Evolutionary conservation across 2,888 invertebrate species (phyloP).

Genomic region (Brachyopa scutellaris): DNA sequence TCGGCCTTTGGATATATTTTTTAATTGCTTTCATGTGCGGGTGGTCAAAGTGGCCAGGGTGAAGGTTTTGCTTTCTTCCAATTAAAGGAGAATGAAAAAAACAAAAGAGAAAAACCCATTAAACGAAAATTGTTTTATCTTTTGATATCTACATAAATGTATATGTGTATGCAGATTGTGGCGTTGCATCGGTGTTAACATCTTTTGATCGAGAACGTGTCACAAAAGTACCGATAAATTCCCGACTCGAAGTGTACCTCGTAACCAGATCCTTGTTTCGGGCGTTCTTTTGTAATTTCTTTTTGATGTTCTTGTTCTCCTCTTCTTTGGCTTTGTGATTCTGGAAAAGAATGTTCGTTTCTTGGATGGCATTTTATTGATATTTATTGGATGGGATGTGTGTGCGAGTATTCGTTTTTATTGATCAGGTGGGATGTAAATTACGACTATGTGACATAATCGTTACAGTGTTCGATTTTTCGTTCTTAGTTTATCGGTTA

Average conservation of each 20-base stretch:
- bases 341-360: conserved; percentile 4
- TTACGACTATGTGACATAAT: conserved; percentile 54
- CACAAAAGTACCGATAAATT: conserved; percentile 57
- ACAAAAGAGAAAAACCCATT: neutral
- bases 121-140: conserved; percentile 54
- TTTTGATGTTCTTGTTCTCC: conserved; percentile 17
- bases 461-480: conserved; percentile 30
- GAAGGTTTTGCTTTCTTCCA: neutral
- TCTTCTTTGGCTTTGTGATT: neutral
- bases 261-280: conserved; percentile 31
- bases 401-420: conserved; percentile 3
- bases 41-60: conserved; percentile 32
- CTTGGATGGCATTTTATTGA: conserved; percentile 28
- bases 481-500: conserved; percentile 14
- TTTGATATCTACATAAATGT: conserved; percentile 51
- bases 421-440: conserved; percentile 62
- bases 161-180: conserved; percentile 53
- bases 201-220: conserved; percentile 60
- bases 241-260: conserved; percentile 7
- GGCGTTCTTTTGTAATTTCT: neutral
- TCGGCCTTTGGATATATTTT: conserved; percentile 37
- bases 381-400: conserved; percentile 15
- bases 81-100: neutral
- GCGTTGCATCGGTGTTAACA: conserved; percentile 49
- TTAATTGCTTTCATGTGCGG: conserved; percentile 59